Evolutionary conservation across 2,888 invertebrate species (phyloP).

Genomic region (Scelioninae gen. 1): DNA sequence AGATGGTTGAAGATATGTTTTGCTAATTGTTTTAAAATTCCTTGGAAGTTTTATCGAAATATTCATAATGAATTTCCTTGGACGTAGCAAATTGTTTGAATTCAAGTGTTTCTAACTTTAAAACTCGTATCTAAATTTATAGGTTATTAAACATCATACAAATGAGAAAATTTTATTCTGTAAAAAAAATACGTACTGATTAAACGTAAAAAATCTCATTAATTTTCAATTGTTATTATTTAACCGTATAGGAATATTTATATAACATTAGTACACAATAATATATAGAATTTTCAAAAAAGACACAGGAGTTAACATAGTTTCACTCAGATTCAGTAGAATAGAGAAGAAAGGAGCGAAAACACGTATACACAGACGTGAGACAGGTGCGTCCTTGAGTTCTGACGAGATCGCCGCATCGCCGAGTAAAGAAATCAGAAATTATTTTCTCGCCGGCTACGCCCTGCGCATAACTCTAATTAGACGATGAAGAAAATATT

Average conservation of each 20-base stretch:
- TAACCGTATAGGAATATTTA: too few species aligned
- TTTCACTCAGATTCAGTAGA: background rate
- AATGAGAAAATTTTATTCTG: too few species aligned
- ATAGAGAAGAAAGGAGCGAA: slow-evolving; percentile 49
- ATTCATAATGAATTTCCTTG: background rate
- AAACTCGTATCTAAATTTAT: too few species aligned
- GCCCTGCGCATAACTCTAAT: slow-evolving; percentile 64
- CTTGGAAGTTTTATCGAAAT: background rate
- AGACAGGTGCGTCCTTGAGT: slow-evolving; percentile 74
- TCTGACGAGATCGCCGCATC: slow-evolving; percentile 68
- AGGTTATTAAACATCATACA: too few species aligned
- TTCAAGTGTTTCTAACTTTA: too few species aligned
- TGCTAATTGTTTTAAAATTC: background rate
- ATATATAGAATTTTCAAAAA: background rate
- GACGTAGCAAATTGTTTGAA: too few species aligned
- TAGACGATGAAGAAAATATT: slow-evolving; percentile 62
- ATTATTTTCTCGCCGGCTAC: slow-evolving; percentile 64
- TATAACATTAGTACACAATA: too few species aligned
- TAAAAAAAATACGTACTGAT: too few species aligned
- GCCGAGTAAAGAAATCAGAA: slow-evolving; percentile 56
- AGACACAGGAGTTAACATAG: background rate
- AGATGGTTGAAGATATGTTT: background rate
- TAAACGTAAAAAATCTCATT: too few species aligned
- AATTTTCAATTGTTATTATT: too few species aligned
- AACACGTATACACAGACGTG: background rate